Conservation (phyloP, 2,797 vertebrate species). For the Mycteria americana region DNA sequence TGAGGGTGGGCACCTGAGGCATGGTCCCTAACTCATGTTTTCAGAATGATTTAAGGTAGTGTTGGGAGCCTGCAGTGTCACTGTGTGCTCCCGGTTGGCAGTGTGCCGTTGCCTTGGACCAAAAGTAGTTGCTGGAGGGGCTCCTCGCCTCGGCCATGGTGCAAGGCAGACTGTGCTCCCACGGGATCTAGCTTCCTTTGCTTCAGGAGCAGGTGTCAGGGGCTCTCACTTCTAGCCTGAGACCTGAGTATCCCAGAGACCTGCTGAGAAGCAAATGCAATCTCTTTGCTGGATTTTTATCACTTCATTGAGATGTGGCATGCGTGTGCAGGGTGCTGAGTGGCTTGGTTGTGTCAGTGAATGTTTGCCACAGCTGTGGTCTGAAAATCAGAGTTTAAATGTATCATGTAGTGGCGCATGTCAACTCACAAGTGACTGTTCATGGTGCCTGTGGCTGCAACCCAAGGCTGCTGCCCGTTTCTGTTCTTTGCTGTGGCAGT, state of each 20-base stretch:
- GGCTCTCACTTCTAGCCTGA: not conserved
- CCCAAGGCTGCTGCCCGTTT: not conserved
- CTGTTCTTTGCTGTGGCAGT: not conserved
- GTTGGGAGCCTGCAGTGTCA: not conserved
- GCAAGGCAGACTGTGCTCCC: not conserved
- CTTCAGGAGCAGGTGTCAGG: not conserved
- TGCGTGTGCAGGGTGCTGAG: not conserved
- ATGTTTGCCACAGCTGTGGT: not conserved
- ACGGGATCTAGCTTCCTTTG: not conserved
- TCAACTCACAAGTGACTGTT: not conserved
- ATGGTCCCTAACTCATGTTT: not conserved
- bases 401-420: fast-evolving
- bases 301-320: not conserved
- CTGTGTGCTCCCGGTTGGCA: not conserved
- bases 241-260: not conserved
- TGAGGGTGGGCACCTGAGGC: not conserved
- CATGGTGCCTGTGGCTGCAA: not conserved
- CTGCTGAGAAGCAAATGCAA: not conserved
- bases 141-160: not conserved
- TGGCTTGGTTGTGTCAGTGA: not conserved
- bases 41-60: not conserved
- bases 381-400: not conserved
- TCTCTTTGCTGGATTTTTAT: not conserved
- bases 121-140: not conserved
- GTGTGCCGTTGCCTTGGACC: not conserved